Percentiles rank a stretch among this genome's conserved stretches.
Conservation (phyloP, 2,113 vertebrate genomes). For the Poeciliopsis occidentalis region DNA sequence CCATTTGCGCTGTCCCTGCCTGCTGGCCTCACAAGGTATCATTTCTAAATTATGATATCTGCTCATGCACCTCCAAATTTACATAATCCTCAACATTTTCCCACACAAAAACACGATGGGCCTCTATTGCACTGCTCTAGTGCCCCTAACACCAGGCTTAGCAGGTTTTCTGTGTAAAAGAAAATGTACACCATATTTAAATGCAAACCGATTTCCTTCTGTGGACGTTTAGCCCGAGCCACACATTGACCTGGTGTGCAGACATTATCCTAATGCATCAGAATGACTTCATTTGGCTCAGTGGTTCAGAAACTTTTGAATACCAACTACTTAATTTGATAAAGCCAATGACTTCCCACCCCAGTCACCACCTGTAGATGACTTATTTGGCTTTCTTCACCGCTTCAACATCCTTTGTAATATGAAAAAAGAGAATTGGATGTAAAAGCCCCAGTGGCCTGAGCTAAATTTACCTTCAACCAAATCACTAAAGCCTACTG, state of each 20-base stretch:
- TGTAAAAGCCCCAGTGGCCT: slow-evolving; percentile 71
- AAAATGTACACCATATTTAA: background rate
- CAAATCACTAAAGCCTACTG: slow-evolving; percentile 78
- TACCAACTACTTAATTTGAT: slow-evolving; percentile 71
- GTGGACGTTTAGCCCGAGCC: background rate
- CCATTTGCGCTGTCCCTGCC: no score
- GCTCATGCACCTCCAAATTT: no score
- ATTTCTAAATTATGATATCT: no score
- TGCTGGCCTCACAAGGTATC: no score
- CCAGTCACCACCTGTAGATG: slow-evolving; percentile 66
- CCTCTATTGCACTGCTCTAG: no score
- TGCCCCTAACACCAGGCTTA: no score
- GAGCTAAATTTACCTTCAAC: slow-evolving; percentile 81
- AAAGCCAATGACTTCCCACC: slow-evolving; percentile 52
- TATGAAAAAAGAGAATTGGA: slow-evolving; percentile 76
- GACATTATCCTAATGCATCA: slow-evolving; percentile 1
- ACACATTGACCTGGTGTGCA: background rate
- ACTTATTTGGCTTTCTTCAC: slow-evolving; percentile 65
- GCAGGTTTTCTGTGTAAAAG: no score
- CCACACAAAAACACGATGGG: no score
- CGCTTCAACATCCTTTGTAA: slow-evolving; percentile 67
- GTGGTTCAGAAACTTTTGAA: slow-evolving; percentile 45
- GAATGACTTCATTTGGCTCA: slow-evolving; percentile 31
- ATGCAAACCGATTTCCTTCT: background rate
- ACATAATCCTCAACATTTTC: no score